phyloP scores from a whole-genome alignment of 2,113 vertebrate species.

The Tilapia sparmanii region DNA sequence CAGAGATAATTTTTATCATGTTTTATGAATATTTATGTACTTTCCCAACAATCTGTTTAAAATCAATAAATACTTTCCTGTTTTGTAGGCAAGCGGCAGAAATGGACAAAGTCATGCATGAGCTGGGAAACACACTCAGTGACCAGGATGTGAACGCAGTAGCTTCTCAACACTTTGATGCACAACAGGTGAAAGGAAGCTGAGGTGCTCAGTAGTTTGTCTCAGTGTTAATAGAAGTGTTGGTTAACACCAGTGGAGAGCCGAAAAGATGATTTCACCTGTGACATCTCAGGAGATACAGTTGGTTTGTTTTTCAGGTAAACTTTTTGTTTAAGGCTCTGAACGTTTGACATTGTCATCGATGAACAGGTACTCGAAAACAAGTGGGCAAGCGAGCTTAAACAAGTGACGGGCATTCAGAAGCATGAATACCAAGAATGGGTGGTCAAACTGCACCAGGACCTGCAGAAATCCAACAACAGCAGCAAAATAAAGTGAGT shows the following conservation, averaged over 20 bases:
- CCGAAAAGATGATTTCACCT: background rate
- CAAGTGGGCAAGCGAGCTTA: constrained; percentile 92
- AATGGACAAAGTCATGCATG: constrained; percentile 97
- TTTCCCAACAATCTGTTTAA: background rate
- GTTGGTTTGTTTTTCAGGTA: background rate
- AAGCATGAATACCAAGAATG: constrained; percentile 98
- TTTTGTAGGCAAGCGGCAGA: constrained; percentile 82
- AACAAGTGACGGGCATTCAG: constrained; percentile 90
- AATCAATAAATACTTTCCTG: background rate
- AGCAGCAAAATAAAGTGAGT: constrained; percentile 86
- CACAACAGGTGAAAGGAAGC: constrained; percentile 81
- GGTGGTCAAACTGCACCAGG: constrained; percentile 95
- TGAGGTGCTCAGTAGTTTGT: background rate
- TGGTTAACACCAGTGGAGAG: background rate
- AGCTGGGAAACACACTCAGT: constrained; percentile 88
- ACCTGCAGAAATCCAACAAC: constrained; percentile 93
- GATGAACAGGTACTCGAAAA: constrained; percentile 85
- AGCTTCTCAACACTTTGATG: constrained; percentile 94
- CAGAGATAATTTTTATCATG: background rate
- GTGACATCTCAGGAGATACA: background rate
- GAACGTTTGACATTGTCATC: background rate
- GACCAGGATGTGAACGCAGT: constrained; percentile 95
- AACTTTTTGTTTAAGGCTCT: background rate
- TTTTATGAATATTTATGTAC: background rate
- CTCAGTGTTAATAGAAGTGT: background rate